Evolutionary conservation across 2,888 invertebrate genomes (phyloP).

Genomic region (Scrobipalpa atriplicella): DNA sequence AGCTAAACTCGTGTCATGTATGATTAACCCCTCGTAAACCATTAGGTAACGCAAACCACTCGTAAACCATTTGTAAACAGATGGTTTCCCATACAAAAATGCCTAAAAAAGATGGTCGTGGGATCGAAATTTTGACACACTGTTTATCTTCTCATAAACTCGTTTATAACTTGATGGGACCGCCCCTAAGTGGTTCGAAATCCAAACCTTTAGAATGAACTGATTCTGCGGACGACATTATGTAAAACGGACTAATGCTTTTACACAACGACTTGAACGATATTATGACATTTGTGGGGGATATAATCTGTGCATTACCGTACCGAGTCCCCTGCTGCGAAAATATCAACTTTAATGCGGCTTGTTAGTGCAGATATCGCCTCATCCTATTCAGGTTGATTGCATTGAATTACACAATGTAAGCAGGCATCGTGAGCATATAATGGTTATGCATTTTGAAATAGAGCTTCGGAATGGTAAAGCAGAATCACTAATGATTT

Average conservation of each 20-base stretch:
- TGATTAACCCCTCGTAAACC: too few species aligned
- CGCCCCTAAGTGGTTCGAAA: constrained; percentile 2
- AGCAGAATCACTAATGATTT: constrained; percentile 10
- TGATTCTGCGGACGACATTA: constrained; percentile 36
- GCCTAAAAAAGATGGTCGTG: too few species aligned
- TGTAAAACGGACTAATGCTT: constrained; percentile 42
- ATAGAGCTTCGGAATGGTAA: constrained; percentile 7
- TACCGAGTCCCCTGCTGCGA: constrained; percentile 27
- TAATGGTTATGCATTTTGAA: constrained; percentile 9
- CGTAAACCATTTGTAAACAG: too few species aligned
- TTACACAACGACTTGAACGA: constrained; percentile 34
- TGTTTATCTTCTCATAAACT: too few species aligned
- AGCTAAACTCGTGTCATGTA: too few species aligned
- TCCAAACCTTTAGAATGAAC: constrained; percentile 11
- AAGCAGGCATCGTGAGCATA: constrained; percentile 16
- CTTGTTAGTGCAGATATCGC: constrained; percentile 10
- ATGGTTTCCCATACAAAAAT: too few species aligned
- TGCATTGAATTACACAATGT: constrained; percentile 25
- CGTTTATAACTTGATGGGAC: too few species aligned
- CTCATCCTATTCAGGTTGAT: constrained; percentile 22
- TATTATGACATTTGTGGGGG: constrained; percentile 27
- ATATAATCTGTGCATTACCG: constrained; percentile 29
- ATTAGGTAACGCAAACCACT: too few species aligned
- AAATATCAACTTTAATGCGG: constrained; percentile 22
- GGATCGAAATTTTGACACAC: too few species aligned